Conservation (phyloP, 2,888 invertebrate genomes). For the Tetheella fluctuosa region DNA sequence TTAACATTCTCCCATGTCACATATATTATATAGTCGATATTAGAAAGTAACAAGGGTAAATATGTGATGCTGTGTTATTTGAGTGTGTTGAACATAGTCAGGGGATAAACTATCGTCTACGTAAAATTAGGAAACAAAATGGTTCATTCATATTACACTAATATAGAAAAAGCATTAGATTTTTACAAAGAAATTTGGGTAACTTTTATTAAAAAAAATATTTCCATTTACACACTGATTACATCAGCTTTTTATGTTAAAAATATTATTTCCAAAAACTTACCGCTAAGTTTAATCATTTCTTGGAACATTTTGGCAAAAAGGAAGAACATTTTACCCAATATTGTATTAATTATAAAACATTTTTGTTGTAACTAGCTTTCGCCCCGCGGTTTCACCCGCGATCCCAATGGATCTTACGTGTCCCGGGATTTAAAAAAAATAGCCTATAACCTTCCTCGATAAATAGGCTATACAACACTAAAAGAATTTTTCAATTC, state of each 20-base stretch:
- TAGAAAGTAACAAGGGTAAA: constrained; percentile 16
- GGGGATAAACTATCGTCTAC: not conserved
- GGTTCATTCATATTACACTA: not conserved
- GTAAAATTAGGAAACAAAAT: not conserved
- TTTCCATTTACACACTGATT: not conserved
- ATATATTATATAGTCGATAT: not conserved
- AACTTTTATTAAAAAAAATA: not conserved
- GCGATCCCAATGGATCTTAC: too few species aligned
- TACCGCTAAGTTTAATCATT: not conserved
- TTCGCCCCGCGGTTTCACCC: too few species aligned
- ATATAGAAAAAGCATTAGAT: not conserved
- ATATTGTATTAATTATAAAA: not conserved
- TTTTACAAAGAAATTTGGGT: not conserved
- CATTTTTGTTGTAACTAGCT: not conserved
- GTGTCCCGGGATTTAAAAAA: too few species aligned
- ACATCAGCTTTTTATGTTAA: not conserved
- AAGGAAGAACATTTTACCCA: not conserved
- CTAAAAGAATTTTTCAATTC: too few species aligned
- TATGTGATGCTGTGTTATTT: constrained; percentile 2
- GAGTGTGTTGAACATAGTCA: not conserved
- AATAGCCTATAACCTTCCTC: too few species aligned
- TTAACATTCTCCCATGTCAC: constrained; percentile 3
- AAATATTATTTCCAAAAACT: too few species aligned
- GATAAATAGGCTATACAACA: too few species aligned
- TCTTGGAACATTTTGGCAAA: not conserved